These are phyloP conservation scores for Myiozetetes cayanensis DNA, from an alignment of 2,113 vertebrate genomes.

Conservation along the genomic window DNA sequence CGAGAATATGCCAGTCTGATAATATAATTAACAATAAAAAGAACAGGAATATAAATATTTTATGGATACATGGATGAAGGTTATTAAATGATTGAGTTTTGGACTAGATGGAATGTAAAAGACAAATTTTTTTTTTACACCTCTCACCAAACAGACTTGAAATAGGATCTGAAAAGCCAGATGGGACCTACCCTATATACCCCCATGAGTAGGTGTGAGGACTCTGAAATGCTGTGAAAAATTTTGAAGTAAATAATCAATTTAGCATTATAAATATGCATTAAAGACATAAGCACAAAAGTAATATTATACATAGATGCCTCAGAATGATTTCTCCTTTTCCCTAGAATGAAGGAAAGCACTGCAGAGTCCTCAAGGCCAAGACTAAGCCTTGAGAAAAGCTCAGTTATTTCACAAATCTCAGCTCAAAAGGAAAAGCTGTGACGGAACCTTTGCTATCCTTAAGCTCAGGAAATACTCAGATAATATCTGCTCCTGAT, in stretches of 20 bases:
- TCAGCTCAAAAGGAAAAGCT: background rate
- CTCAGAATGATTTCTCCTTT: background rate
- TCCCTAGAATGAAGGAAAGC: background rate
- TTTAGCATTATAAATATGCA: background rate
- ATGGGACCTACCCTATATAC: background rate
- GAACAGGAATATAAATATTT: background rate
- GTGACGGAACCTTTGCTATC: background rate
- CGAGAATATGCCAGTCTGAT: fast-evolving
- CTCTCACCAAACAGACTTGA: background rate
- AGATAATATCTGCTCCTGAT: background rate
- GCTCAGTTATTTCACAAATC: background rate
- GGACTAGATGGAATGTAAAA: no score
- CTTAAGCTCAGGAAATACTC: background rate
- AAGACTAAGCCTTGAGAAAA: background rate
- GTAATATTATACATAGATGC: background rate
- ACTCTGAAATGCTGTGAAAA: no score
- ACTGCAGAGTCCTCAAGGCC: background rate
- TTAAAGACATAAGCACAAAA: background rate
- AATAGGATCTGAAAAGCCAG: background rate
- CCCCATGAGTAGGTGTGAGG: background rate
- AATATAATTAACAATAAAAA: background rate
- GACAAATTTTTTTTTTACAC: background rate
- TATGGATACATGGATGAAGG: background rate
- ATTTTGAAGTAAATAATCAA: background rate
- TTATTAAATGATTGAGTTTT: background rate